Base-by-base conservation (phyloP, 35 echinoderm and acorn worm genomes). In the Holothuria glaberrima region DNA sequence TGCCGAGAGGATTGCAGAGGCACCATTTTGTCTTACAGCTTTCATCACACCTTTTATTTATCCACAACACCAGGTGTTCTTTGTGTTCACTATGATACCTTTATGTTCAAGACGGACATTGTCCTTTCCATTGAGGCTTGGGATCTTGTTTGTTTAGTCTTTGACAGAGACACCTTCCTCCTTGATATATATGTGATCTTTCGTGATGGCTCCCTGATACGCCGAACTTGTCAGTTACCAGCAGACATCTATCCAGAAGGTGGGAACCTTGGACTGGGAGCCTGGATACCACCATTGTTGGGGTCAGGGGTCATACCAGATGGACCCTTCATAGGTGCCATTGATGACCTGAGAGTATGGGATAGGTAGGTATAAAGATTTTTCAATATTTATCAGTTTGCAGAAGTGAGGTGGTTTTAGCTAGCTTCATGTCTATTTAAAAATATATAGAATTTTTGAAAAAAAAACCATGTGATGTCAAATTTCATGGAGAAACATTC, bases 281-380 rank as follows among this genome's bases (percentile, higher is more conserved):
- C 36, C 12, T 97, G 94, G 94, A 68, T 83, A 46, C 91, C 94
- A 62, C 68, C 88, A 14, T 46, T 73, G 48, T 72, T 90, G 87
- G 94, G 91, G 36, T 48, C 74, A 21, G 86, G 86, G 29, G 82
- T 89, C 44, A 46, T 74, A 52, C 92, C 84, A n/a, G 59, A 65
- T 21, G 91, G 74, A 25, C 63, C 63, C 35, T 93, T 97, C 60
- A 58, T 63, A 38, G 94, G 94, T 75, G 71, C 87, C 3, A 91
- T 97, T 45, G 94, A 97, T 93, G 91, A 97, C 21, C 30, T 97
- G 13, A 87, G 89, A 71, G 54, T 97, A 30, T 97, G 94, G 94
- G 86, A 91, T 32, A 97, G 91, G 94, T 97, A 75, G 13, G n/a
- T n/a, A n/a, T n/a, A n/a, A n/a, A n/a, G n/a, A n/a, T n/a, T n/a